Evolutionary conservation across 30 jellyfish, hydroid and myxozoan genomes (phyloP).

Genomic region (Rhopilema esculentum): DNA sequence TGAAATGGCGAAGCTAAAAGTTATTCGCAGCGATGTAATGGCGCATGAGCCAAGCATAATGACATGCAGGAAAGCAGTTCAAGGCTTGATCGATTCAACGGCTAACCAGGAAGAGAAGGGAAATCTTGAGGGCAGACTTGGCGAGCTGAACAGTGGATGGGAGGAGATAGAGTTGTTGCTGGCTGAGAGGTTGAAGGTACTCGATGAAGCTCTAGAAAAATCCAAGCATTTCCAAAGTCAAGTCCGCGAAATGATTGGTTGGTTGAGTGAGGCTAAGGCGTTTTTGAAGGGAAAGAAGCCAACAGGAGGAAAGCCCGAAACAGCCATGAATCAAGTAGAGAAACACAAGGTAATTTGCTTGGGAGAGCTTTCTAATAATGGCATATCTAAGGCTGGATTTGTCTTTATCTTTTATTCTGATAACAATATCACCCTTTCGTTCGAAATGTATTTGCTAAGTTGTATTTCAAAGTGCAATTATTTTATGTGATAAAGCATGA

Average conservation of each 20-base stretch:
- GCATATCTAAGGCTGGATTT: too few relatives aligned
- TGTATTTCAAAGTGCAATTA: too few relatives aligned
- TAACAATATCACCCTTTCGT: too few relatives aligned
- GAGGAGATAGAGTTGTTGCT: constrained; percentile 80
- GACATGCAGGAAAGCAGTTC: constrained; percentile 76
- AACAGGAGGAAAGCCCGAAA: constrained; percentile 87
- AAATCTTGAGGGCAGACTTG: constrained; percentile 61
- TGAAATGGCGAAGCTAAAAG: constrained; percentile 88
- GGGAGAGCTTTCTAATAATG: neutral
- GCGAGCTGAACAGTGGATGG: constrained; percentile 70
- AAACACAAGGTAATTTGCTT: constrained; percentile 71
- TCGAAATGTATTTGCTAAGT: neutral
- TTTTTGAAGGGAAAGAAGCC: constrained; percentile 89
- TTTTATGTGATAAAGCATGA: too few relatives aligned
- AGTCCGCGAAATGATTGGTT: constrained; percentile 88
- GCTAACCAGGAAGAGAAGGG: constrained; percentile 70
- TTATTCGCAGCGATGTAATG: constrained; percentile 79
- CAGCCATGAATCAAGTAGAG: constrained; percentile 82
- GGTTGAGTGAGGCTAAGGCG: constrained; percentile 92
- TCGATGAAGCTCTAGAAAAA: constrained; percentile 86
- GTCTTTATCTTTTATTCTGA: too few relatives aligned
- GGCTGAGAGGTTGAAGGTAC: constrained; percentile 56
- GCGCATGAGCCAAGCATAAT: constrained; percentile 94
- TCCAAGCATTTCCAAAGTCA: constrained; percentile 88
- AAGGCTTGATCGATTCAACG: constrained; percentile 66